Evolutionary conservation across 2,113 vertebrate species (phyloP).

Genomic region (Megaceryle maxima): DNA sequence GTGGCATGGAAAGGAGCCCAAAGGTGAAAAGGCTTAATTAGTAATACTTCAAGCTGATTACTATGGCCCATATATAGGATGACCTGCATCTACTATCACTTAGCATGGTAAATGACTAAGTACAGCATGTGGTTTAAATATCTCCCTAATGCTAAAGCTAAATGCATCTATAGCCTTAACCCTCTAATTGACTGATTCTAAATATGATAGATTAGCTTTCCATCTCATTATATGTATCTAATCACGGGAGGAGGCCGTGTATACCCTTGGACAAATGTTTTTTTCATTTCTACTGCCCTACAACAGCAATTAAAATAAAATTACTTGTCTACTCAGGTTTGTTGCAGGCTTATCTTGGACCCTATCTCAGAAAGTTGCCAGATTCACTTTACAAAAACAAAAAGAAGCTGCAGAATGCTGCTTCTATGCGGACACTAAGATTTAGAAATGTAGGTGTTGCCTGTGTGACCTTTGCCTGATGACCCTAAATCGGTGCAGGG

Average conservation of each 20-base stretch:
- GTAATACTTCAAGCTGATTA: constrained; percentile 56
- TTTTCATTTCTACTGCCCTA: constrained; percentile 16
- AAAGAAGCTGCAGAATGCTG: neutral
- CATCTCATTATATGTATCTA: constrained; percentile 60
- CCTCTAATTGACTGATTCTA: constrained; percentile 63
- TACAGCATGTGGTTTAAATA: constrained; percentile 50
- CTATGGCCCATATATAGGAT: constrained; percentile 38
- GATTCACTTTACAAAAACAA: neutral
- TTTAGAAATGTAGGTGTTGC: neutral
- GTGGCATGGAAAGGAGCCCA: constrained; percentile 22
- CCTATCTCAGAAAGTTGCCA: neutral
- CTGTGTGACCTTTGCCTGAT: neutral
- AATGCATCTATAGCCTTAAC: constrained; percentile 39
- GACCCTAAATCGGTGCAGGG: neutral
- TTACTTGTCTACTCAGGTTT: neutral
- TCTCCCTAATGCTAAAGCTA: constrained; percentile 36
- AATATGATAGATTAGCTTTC: constrained; percentile 66
- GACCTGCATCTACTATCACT: constrained; percentile 63
- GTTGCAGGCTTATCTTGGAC: neutral
- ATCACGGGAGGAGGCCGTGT: constrained; percentile 3
- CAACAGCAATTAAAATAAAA: constrained; percentile 8
- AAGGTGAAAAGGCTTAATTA: constrained; percentile 54
- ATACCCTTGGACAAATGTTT: neutral
- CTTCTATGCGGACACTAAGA: neutral
- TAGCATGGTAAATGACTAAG: constrained; percentile 48